Conservation (phyloP, 2,113 vertebrate species). For the Puntigrus tetrazona region DNA sequence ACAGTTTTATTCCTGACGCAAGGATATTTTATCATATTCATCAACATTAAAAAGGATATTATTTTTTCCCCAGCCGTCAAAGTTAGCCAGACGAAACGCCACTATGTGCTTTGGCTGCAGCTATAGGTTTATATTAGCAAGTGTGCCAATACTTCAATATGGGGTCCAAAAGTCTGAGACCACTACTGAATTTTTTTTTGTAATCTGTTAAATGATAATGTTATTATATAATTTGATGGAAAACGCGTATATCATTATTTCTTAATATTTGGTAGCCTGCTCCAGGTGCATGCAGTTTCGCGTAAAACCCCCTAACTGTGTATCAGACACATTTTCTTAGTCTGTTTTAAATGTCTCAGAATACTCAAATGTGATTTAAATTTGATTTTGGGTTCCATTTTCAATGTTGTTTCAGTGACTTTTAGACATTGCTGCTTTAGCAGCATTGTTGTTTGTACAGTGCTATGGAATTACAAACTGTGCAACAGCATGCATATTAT, state of each 20-base stretch:
- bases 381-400: not conserved
- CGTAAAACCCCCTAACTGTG: not conserved
- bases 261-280: not conserved
- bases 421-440: not conserved
- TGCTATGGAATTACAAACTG: not conserved
- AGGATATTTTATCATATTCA: constrained; percentile 26
- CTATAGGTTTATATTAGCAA: constrained; percentile 4
- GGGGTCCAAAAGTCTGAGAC: not conserved
- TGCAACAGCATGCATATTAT: not conserved
- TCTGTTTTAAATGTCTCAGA: not conserved
- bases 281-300: not conserved
- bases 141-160: constrained; percentile 17
- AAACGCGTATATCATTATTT: not conserved
- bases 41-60: not conserved
- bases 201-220: not conserved
- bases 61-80: constrained; percentile 4
- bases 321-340: not conserved
- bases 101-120: constrained; percentile 5
- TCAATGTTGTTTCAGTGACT: not conserved
- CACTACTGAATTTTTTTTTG: too few relatives aligned
- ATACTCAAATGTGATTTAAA: not conserved
- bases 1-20: not conserved
- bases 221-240: not conserved
- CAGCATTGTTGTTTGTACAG: not conserved
- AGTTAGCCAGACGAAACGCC: not conserved